Conservation (phyloP, 2,797 vertebrate species). For the Amblyraja radiata region DNA sequence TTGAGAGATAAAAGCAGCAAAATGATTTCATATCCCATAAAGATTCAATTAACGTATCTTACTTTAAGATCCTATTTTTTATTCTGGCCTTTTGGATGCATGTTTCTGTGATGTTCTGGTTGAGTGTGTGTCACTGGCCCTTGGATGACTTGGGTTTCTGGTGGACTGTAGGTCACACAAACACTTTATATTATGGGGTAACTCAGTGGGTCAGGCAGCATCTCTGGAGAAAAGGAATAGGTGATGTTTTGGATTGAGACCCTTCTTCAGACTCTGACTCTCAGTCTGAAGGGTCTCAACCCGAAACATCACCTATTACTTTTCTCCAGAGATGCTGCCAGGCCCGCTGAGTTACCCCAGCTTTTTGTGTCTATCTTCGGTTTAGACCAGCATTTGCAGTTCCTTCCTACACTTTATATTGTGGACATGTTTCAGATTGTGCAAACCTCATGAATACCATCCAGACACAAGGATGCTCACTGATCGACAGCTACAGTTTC, state of each 20-base stretch:
- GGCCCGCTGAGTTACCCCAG: too few species aligned
- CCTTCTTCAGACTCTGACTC: too few species aligned
- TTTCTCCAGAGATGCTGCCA: too few species aligned
- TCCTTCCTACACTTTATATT: too few species aligned
- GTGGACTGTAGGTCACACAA: not conserved
- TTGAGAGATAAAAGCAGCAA: not conserved
- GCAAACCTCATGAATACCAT: not conserved
- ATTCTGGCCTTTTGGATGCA: not conserved
- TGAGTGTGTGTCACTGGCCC: not conserved
- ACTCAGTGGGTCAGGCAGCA: too few species aligned
- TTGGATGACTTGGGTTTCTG: not conserved
- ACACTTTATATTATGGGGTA: too few species aligned
- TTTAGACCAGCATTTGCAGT: too few species aligned
- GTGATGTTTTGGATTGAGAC: too few species aligned
- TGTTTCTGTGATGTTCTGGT: not conserved
- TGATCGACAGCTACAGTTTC: not conserved
- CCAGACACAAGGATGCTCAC: not conserved
- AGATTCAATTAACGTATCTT: not conserved
- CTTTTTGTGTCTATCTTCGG: too few species aligned
- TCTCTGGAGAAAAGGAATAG: too few species aligned
- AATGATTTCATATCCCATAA: not conserved
- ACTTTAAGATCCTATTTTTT: not conserved
- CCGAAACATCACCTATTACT: too few species aligned
- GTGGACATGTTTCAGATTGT: not conserved
- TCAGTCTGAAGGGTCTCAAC: too few species aligned